Percentiles rank a stretch among this genome's conserved stretches.
Evolutionary conservation across 2,888 invertebrate species (phyloP).

Genomic region (Agonopterix arenella): DNA sequence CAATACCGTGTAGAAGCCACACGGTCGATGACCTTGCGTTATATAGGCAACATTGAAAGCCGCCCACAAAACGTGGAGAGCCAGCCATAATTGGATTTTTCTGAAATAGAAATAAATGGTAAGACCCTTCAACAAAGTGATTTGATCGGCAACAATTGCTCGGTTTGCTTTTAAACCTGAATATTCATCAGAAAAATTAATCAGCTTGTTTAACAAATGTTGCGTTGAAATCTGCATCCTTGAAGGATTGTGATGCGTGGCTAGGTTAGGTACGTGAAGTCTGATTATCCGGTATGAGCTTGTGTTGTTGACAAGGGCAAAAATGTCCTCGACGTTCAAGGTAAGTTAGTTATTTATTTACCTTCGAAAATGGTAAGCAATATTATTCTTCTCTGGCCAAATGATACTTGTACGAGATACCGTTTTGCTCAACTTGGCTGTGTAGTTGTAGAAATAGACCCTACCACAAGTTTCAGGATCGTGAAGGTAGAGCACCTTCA

Average conservation of each 20-base stretch:
- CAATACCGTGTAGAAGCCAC: slow-evolving; percentile 40
- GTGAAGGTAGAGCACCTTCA: slow-evolving; percentile 56
- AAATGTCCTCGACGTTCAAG: too few relatives aligned
- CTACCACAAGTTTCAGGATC: slow-evolving; percentile 53
- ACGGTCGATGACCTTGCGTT: slow-evolving; percentile 31
- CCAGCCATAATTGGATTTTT: slow-evolving; percentile 42
- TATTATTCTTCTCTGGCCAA: slow-evolving; percentile 43
- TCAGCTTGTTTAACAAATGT: too few relatives aligned
- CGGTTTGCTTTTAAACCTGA: too few relatives aligned
- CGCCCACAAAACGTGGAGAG: slow-evolving; percentile 47
- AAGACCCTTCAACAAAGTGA: too few relatives aligned
- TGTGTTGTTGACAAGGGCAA: too few relatives aligned
- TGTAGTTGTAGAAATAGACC: slow-evolving; percentile 50
- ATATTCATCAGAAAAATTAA: too few relatives aligned
- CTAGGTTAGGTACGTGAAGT: too few relatives aligned
- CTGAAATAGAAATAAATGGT: slow-evolving; percentile 23
- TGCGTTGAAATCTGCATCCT: too few relatives aligned
- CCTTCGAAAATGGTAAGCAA: slow-evolving; percentile 47
- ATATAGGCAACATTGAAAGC: slow-evolving; percentile 33
- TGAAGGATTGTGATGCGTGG: too few relatives aligned
- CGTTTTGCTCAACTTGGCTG: slow-evolving; percentile 18
- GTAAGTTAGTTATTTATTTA: slow-evolving; percentile 11
- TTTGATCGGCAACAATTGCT: too few relatives aligned
- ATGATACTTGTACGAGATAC: slow-evolving; percentile 26
- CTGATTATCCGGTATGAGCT: too few relatives aligned